Evolutionary conservation across 2,888 invertebrate genomes (phyloP), one percentile per base, ranked within the genome.

Genomic region (Watsonalla binaria): DNA sequence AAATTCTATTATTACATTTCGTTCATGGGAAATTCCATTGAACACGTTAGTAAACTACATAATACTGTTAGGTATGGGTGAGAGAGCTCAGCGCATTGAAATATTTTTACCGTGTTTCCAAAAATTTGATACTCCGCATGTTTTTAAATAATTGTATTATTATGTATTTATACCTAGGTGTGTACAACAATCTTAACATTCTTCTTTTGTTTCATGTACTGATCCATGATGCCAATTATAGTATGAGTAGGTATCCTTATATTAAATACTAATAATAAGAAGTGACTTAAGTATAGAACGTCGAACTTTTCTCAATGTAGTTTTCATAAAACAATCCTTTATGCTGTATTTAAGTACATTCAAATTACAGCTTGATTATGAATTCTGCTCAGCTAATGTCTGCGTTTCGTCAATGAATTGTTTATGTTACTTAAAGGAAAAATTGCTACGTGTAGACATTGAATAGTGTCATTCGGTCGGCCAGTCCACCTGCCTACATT

Each of bases 201-300:
- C 73, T 83, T 75, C 37, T 48, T 87, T 87, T 89, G 89, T 89
- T 89, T 86, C 89, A 89, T 89, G 88, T 89, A 89, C 86, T 76
- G 74, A 76, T 67, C 82, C 76, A 75, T 85, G 86, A 84, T 76
- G 84, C 77, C 82, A 81, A 77, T 71, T 70, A 80, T 85, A 88
- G 88, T 86, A 83, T 88, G 78, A 87, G 86, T 86, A 88, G 77
- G 86, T 86, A 87, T 83, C 66, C 62, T 64, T 61, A 60, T 60
- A 52, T 56, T 24, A 46, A 46, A 65, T 52, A 55, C 53, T 61
- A 53, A 47, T 63, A 58, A 48, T 60, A 47, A 37, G 47, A 52
- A 54, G 35, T 53, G n/a, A 54, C 54, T 59, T 58, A 6, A 47
- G 51, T 58, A 56, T 45, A 54, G 50, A 51, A 60, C 54, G 48